A percentile compares a stretch with the other conserved stretches of the same genome.
Evolutionary conservation across 2,888 invertebrate species (phyloP).

Genomic region (Terebella lapidaria): DNA sequence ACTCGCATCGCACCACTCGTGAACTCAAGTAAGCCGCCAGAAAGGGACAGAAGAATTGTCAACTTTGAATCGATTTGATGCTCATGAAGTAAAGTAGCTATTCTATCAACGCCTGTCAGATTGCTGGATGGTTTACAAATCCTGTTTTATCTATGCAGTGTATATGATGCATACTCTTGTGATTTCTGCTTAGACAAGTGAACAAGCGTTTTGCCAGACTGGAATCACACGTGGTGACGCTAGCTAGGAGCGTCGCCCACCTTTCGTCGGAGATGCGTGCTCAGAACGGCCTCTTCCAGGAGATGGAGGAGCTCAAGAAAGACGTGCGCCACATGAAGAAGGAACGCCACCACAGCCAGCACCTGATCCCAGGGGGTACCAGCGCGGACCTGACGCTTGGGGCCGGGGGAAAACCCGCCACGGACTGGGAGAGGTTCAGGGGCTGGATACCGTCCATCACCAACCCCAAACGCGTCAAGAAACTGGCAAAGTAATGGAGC

Average conservation of each 20-base stretch:
- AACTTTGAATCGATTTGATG: too few relatives aligned
- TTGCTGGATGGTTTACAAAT: not conserved
- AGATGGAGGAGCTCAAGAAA: slow-evolving; percentile 79
- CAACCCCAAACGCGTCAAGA: slow-evolving; percentile 80
- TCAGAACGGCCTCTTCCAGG: slow-evolving; percentile 79
- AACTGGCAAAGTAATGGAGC: slow-evolving; percentile 78
- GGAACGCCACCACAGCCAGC: slow-evolving; percentile 22
- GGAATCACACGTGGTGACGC: slow-evolving; percentile 85
- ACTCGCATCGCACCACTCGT: not conserved
- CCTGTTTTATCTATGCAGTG: too few relatives aligned
- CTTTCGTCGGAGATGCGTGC: slow-evolving; percentile 86
- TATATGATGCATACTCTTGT: too few relatives aligned
- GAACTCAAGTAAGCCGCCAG: not conserved
- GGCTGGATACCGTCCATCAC: slow-evolving; percentile 61
- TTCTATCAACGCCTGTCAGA: too few relatives aligned
- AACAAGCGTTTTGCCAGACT: slow-evolving; percentile 82
- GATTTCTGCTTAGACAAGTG: slow-evolving; percentile 69
- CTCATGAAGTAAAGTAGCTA: too few relatives aligned
- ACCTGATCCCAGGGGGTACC: slow-evolving; percentile 15
- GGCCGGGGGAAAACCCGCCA: not conserved
- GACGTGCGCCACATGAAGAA: slow-evolving; percentile 13
- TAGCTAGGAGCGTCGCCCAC: slow-evolving; percentile 84
- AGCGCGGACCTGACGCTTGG: not conserved
- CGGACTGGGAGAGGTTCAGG: slow-evolving; percentile 46
- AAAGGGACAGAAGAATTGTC: too few relatives aligned